These are phyloP conservation scores for Poecilia latipinna DNA, from an alignment of 2,113 vertebrate genomes.

Conservation along the genomic window DNA sequence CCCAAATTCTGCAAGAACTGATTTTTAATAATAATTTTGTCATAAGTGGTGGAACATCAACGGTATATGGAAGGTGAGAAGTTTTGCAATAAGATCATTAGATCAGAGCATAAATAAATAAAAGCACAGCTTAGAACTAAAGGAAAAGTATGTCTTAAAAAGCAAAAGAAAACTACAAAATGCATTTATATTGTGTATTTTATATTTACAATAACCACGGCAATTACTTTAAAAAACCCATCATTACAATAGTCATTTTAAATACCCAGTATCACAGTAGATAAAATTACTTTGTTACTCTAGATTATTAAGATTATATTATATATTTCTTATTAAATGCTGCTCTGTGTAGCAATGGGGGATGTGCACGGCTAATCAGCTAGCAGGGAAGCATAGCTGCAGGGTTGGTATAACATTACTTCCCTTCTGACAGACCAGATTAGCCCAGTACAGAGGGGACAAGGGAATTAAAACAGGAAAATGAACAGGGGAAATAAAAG, in stretches of 20 bases:
- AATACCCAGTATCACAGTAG: slow-evolving; percentile 9
- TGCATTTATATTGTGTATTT: slow-evolving; percentile 36
- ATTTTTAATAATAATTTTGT: too few species aligned
- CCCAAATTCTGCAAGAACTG: background rate
- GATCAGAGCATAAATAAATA: too few species aligned
- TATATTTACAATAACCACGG: slow-evolving; percentile 17
- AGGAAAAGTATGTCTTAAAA: too few species aligned
- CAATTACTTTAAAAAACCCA: background rate
- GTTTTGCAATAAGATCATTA: too few species aligned
- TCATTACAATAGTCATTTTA: background rate
- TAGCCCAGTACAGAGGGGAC: slow-evolving; percentile 52
- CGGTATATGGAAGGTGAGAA: too few species aligned
- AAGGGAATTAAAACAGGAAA: slow-evolving; percentile 58
- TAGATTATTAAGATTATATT: slow-evolving; percentile 23
- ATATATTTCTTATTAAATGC: slow-evolving; percentile 31
- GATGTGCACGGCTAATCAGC: slow-evolving; percentile 68
- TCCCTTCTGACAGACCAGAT: slow-evolving; percentile 68
- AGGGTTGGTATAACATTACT: slow-evolving; percentile 70
- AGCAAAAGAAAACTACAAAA: slow-evolving; percentile 27
- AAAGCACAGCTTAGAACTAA: slow-evolving; percentile 19
- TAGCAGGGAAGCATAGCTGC: slow-evolving; percentile 43
- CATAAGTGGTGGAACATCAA: too few species aligned
- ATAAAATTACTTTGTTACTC: background rate
- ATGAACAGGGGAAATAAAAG: slow-evolving; percentile 61
- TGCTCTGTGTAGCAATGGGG: slow-evolving; percentile 26